phyloP scores from a whole-genome alignment of 1,140 invertebrate species.

The Bilobella aurantiaca region DNA sequence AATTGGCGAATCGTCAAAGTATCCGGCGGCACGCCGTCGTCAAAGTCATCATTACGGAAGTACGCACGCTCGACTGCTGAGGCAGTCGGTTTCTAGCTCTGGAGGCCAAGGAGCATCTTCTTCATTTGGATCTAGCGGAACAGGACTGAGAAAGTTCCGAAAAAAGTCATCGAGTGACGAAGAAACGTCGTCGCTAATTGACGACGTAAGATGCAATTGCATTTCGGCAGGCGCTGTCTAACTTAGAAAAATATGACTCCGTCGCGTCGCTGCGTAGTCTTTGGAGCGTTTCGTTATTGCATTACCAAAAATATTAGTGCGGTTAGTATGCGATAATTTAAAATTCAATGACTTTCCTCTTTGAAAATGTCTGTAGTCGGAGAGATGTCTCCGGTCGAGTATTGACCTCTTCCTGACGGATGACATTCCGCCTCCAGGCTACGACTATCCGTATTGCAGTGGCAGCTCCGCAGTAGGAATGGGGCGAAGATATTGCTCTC shows the following conservation, averaged over 20 bases:
- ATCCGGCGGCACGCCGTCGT: conserved; percentile 8
- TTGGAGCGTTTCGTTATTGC: too few relatives aligned
- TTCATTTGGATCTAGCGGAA: conserved; percentile 6
- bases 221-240: too few relatives aligned
- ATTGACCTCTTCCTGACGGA: conserved; percentile 32
- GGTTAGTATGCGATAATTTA: too few relatives aligned
- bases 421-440: conserved; percentile 23
- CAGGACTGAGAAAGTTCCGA: conserved; percentile 13
- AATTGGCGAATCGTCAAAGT: background rate
- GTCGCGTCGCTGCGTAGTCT: too few relatives aligned
- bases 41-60: background rate
- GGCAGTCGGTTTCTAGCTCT: background rate
- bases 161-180: conserved; percentile 28
- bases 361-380: too few relatives aligned
- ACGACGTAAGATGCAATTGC: too few relatives aligned
- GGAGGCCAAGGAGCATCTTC: background rate
- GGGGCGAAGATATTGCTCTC: conserved; percentile 21
- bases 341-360: too few relatives aligned
- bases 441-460: conserved; percentile 16
- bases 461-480: conserved; percentile 1
- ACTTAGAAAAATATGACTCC: too few relatives aligned
- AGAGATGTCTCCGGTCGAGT: conserved; percentile 30
- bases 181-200: conserved; percentile 31
- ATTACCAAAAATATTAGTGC: too few relatives aligned
- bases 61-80: background rate